Evolutionary conservation across 2,797 vertebrate species (phyloP).

Genomic region (Characodon lateralis): DNA sequence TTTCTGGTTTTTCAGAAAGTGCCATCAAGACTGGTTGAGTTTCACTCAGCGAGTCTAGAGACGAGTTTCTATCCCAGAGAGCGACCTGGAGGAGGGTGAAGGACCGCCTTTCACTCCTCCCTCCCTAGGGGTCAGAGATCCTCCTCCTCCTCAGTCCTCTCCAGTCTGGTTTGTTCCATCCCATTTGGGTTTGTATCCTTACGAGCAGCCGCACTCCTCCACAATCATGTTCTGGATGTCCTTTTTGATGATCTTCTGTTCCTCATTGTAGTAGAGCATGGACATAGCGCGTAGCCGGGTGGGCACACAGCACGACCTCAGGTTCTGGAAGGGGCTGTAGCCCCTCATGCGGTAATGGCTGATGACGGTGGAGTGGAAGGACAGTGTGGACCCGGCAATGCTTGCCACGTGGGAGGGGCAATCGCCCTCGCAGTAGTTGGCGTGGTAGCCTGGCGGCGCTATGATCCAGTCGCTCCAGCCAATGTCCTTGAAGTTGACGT

Average conservation of each 20-base stretch:
- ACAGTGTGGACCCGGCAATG: conserved; percentile 90
- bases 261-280: conserved; percentile 98
- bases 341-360: conserved; percentile 96
- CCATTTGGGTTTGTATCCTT: conserved; percentile 45
- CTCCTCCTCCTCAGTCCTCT: conserved; percentile 21
- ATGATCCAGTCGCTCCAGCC: conserved; percentile 99
- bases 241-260: conserved; percentile 98
- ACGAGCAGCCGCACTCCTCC: conserved; percentile 98
- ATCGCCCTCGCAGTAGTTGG: conserved; percentile 98
- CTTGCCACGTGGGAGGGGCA: conserved; percentile 94
- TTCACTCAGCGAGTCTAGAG: conserved; percentile 56
- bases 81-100: conserved; percentile 20
- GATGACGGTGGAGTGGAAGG: conserved; percentile 98
- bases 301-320: conserved; percentile 96
- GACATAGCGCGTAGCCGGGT: conserved; percentile 97
- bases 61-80: conserved; percentile 32
- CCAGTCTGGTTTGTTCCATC: conserved; percentile 18
- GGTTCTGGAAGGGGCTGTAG: conserved; percentile 93
- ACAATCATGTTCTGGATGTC: conserved; percentile 99
- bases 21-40: conserved; percentile 73
- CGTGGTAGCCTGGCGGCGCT: conserved; percentile 92
- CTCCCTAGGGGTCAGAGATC: conserved; percentile 13
- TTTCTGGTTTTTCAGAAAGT: conserved; percentile 77
- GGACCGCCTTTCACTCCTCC: conserved; percentile 5
- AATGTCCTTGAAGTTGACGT: conserved; percentile 97